Base-by-base conservation (phyloP, 2,113 vertebrate species). In the Ibidorhyncha struthersii region DNA sequence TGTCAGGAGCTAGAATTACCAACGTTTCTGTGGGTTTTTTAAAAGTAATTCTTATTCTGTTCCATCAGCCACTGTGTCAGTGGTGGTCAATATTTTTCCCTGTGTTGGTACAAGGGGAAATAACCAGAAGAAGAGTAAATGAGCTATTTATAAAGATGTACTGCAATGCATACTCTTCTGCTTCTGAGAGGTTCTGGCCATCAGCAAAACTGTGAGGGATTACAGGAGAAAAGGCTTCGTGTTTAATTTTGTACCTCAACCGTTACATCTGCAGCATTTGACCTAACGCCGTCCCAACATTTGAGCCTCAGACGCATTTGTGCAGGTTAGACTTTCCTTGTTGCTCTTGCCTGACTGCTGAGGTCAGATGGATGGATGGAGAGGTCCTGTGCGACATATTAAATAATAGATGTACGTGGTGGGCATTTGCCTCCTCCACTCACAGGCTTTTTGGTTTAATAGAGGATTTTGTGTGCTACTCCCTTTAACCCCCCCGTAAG, bases 1-100 rank as follows among this genome's bases (percentile, higher is more conserved):
- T 94, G 89, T 91, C 50, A 70, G 73, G 66, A 97, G 89, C 98
- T 98, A 98, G 98, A 98, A 97, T 96, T 96, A 34, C 76, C 61
- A 80, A 65, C 23, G 22, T 76, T 93, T 91, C 72, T 89, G 30
- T 63, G 50, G 17, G 15, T 2, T 17, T 76, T 95, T 63, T 32
- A 18, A 56, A 84, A 83, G 43, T 62, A 62, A 59, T 92, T 65
- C 55, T 81, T 80, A 41, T 2, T 63, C 56, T 69, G 3, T 76
- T 79, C n/a, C 8, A 63, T 79, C 34, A 65, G 45, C 55, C 38
- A 34, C 45, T 36, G 5, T 53, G 66, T 72, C 29, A 62, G 36
- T 12, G 25, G 14, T 40, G 55, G 58, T 76, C 65, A 69, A 0
- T 95, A 56, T 77, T 78, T 92, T 71, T 32, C 30, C 53, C 43